Evolutionary conservation across 2,888 invertebrate genomes (phyloP).

Genomic region (Coleophora flavipennella): DNA sequence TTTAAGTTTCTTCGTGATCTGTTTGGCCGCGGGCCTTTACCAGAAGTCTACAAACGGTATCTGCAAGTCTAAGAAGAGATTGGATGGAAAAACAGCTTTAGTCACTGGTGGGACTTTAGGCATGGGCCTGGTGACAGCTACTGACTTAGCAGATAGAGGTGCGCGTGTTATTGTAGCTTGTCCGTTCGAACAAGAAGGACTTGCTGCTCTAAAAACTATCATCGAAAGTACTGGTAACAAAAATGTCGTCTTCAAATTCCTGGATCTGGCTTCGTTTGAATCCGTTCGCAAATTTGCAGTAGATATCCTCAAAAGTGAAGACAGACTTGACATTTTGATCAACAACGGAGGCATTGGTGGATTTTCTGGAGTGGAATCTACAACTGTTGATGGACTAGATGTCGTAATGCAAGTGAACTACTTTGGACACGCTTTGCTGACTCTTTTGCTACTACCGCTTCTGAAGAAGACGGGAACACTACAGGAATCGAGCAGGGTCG

Average conservation of each 20-base stretch:
- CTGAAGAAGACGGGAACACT: not conserved
- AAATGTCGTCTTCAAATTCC: not conserved
- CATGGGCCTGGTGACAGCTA: not conserved
- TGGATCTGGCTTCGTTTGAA: not conserved
- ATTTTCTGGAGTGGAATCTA: too few species aligned
- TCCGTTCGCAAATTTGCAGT: not conserved
- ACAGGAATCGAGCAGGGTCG: not conserved
- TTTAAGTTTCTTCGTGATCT: not conserved
- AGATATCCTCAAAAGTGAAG: not conserved
- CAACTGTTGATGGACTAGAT: not conserved
- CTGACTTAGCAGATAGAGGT: not conserved
- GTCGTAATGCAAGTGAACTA: not conserved
- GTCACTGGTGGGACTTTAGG: not conserved
- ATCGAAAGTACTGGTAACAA: not conserved
- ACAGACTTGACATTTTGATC: not conserved
- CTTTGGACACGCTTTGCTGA: not conserved
- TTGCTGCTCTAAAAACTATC: not conserved
- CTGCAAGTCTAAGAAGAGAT: not conserved
- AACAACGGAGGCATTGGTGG: not conserved
- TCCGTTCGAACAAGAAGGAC: not conserved
- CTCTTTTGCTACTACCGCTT: not conserved
- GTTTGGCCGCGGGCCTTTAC: not conserved
- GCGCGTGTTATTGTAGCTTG: not conserved
- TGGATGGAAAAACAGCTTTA: not conserved
- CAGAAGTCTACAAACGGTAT: not conserved